A percentile compares a stretch with the other conserved stretches of the same genome.
phyloP scores from a whole-genome alignment of 2,797 vertebrate genomes.

The Eremophila alpestris region DNA sequence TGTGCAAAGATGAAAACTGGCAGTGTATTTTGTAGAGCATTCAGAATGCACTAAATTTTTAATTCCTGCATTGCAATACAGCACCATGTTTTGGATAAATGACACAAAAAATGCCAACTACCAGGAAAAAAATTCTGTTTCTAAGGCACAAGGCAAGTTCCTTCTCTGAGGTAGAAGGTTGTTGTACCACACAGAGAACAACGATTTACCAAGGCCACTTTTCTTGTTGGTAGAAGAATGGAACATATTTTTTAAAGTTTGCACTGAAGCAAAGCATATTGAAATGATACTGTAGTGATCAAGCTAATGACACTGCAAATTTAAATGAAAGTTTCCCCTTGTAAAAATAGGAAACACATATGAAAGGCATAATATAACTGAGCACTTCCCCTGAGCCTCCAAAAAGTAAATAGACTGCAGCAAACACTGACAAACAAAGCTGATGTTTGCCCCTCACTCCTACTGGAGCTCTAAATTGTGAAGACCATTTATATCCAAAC shows the following conservation, averaged over 20 bases:
- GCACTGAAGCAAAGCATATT: background rate
- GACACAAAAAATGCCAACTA: background rate
- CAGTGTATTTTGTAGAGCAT: background rate
- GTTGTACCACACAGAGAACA: background rate
- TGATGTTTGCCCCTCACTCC: background rate
- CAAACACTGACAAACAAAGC: background rate
- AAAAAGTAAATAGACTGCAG: background rate
- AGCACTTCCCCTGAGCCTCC: background rate
- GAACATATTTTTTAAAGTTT: background rate
- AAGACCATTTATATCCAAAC: background rate
- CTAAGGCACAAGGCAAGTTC: background rate
- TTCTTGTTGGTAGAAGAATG: background rate
- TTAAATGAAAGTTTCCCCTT: constrained; percentile 9
- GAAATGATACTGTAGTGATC: background rate
- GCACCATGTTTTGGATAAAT: background rate
- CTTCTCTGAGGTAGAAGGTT: background rate
- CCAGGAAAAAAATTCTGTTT: background rate
- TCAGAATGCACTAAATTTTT: background rate
- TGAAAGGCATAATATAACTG: background rate
- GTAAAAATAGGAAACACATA: constrained; percentile 8
- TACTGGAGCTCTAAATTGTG: background rate
- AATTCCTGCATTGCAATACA: background rate
- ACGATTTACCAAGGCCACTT: background rate
- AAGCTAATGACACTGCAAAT: background rate
- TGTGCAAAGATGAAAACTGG: background rate